Conservation (phyloP, 2,888 invertebrate species). For the Xylophagus ater region DNA sequence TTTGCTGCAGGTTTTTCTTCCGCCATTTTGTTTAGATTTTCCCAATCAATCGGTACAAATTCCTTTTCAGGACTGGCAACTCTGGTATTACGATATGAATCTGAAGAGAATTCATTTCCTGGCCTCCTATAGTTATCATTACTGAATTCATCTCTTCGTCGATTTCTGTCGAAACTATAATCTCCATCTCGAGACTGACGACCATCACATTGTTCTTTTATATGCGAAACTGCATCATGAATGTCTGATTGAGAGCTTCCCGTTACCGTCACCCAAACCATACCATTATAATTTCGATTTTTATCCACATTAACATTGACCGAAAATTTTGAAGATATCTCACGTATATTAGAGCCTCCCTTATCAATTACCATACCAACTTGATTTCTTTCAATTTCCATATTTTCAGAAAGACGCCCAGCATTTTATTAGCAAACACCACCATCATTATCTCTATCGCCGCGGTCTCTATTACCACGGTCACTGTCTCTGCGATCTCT, state of each 20-base stretch:
- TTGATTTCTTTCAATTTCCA: too few species aligned
- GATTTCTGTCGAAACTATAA: not conserved
- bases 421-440: too few species aligned
- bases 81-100: too few species aligned
- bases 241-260: conserved; percentile 22
- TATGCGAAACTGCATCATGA: conserved; percentile 20
- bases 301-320: too few species aligned
- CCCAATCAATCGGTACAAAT: conserved; percentile 46
- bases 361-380: conserved; percentile 58
- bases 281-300: conserved; percentile 6
- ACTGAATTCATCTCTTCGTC: not conserved
- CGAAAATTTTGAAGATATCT: conserved; percentile 43
- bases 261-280: conserved; percentile 20
- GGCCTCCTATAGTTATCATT: too few species aligned
- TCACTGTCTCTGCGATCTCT: too few species aligned
- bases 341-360: conserved; percentile 73
- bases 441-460: too few species aligned
- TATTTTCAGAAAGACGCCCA: too few species aligned
- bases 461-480: too few species aligned
- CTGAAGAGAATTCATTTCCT: too few species aligned
- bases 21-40: conserved; percentile 42
- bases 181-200: too few species aligned
- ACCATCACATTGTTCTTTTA: conserved; percentile 23
- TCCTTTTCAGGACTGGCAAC: conserved; percentile 1
- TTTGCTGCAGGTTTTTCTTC: conserved; percentile 45